Evolutionary conservation across 2,888 invertebrate species (phyloP).

Genomic region (Caenorhabditis sp.): DNA sequence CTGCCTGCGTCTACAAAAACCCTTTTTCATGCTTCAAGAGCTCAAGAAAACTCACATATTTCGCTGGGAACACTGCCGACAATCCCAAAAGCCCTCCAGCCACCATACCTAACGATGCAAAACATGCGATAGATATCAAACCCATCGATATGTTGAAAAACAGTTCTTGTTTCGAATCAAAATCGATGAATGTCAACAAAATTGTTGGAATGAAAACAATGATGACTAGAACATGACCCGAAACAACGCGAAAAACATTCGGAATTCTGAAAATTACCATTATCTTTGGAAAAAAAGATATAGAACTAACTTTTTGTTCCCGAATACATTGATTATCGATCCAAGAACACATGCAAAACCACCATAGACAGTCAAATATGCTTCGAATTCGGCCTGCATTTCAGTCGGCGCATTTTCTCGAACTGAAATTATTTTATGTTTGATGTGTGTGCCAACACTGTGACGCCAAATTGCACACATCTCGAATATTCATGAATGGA

Average conservation of each 20-base stretch:
- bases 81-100: constrained; percentile 53
- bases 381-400: constrained; percentile 43
- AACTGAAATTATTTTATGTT: not conserved
- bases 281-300: too few species aligned
- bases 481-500: too few species aligned
- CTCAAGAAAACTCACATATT: constrained; percentile 47
- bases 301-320: too few species aligned
- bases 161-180: constrained; percentile 41
- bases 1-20: constrained; percentile 50
- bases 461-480: not conserved
- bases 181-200: constrained; percentile 45
- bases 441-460: not conserved
- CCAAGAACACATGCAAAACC: constrained; percentile 51
- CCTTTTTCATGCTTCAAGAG: too few species aligned
- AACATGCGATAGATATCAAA: constrained; percentile 43
- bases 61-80: constrained; percentile 40
- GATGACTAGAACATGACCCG: constrained; percentile 54
- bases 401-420: constrained; percentile 20
- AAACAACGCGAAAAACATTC: constrained; percentile 46
- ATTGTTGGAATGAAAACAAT: constrained; percentile 50
- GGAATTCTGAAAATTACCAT: constrained; percentile 46
- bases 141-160: constrained; percentile 52
- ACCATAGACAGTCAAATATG: constrained; percentile 48
- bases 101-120: constrained; percentile 54
- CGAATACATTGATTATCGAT: constrained; percentile 43